Evolutionary conservation across 2,888 invertebrate species (phyloP).

Genomic region (Thymelicus acteon): DNA sequence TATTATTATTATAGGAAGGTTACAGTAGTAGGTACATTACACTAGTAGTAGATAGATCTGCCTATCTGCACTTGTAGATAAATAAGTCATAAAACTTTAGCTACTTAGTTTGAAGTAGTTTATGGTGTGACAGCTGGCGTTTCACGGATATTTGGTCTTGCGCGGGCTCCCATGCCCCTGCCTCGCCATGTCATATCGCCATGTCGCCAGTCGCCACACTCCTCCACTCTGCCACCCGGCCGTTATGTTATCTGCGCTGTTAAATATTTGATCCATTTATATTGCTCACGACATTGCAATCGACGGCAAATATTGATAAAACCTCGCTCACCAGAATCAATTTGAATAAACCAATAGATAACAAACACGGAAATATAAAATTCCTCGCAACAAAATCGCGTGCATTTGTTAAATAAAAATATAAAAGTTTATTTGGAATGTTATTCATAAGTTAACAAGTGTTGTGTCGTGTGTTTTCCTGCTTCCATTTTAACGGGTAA

Average conservation of each 20-base stretch:
- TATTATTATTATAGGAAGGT: no score
- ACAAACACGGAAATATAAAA: constrained; percentile 18
- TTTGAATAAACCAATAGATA: constrained; percentile 34
- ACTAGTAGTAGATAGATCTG: no score
- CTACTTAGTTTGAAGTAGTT: not conserved
- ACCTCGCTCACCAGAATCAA: constrained; percentile 28
- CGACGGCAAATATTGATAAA: constrained; percentile 35
- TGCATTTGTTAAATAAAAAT: constrained; percentile 21
- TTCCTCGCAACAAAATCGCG: constrained; percentile 9
- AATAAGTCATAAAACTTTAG: no score
- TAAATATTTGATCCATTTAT: constrained; percentile 46
- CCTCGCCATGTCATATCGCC: no score
- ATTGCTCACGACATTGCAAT: constrained; percentile 38
- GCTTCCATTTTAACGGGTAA: no score
- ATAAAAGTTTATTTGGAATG: not conserved
- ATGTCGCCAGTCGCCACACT: not conserved
- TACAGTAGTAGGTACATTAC: no score
- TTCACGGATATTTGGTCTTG: constrained; percentile 20
- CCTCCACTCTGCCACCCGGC: constrained; percentile 24
- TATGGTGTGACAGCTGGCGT: constrained; percentile 13
- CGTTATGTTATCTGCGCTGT: constrained; percentile 40
- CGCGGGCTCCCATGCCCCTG: not conserved
- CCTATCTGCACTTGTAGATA: no score
- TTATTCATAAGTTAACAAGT: no score
- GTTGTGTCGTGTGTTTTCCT: no score